These are phyloP conservation scores for Equus przewalskii DNA, from an alignment of 2,113 vertebrate genomes.

Conservation along the genomic window DNA sequence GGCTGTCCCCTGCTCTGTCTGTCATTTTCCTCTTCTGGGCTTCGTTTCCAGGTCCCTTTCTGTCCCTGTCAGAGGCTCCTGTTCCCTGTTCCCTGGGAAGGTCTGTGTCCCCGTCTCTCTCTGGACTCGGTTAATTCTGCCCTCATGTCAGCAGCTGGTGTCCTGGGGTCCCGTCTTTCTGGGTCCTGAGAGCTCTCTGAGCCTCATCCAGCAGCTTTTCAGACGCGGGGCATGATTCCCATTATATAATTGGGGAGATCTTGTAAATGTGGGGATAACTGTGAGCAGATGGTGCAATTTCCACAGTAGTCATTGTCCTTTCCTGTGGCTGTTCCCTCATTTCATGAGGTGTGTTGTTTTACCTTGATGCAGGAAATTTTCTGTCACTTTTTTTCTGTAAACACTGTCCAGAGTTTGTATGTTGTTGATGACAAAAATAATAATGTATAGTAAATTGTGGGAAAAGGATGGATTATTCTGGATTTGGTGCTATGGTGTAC, in stretches of 20 bases:
- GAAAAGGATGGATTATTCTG: not conserved
- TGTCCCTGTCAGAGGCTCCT: too few species aligned
- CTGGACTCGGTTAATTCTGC: not conserved
- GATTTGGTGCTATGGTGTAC: too few species aligned
- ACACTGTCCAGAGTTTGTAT: not conserved
- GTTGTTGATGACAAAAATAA: not conserved
- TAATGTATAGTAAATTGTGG: not conserved
- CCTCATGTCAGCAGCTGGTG: not conserved
- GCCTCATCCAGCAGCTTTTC: not conserved
- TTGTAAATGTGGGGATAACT: not conserved
- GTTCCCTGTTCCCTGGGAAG: not conserved
- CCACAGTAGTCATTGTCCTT: not conserved
- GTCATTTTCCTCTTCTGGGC: not conserved
- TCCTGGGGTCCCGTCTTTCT: not conserved
- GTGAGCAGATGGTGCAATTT: not conserved
- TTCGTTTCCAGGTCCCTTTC: not conserved
- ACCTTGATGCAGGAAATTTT: not conserved
- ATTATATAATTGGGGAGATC: not conserved
- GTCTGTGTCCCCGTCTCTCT: too few species aligned
- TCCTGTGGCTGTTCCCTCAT: not conserved
- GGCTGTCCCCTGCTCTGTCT: not conserved
- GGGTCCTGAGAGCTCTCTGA: not conserved
- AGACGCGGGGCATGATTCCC: not conserved
- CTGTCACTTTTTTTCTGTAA: not conserved
- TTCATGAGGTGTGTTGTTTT: not conserved